Percentiles rank a stretch among this genome's conserved stretches.
phyloP scores from a whole-genome alignment of 2,113 vertebrate species.

The Mungos mungo region DNA sequence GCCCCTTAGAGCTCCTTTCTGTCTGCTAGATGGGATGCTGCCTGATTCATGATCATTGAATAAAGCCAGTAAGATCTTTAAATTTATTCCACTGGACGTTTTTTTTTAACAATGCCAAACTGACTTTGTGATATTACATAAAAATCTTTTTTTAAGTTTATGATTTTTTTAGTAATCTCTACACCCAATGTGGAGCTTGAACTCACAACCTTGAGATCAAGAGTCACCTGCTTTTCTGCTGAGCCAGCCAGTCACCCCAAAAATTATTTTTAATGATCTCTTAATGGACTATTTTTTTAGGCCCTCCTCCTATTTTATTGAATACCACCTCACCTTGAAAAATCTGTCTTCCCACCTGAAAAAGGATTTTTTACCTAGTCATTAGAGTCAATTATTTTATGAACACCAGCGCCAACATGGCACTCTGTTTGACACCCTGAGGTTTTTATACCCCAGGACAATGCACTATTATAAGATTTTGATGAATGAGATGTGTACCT shows the following conservation, averaged over 20 bases:
- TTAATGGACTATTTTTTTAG: background rate
- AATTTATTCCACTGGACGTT: background rate
- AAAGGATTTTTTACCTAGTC: background rate
- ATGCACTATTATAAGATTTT: background rate
- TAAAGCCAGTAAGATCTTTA: background rate
- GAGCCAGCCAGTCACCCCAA: background rate
- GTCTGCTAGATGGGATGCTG: background rate
- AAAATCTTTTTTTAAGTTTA: no score
- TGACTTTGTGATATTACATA: background rate
- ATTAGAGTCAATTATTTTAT: background rate
- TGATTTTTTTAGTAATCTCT: no score
- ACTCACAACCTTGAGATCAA: no score
- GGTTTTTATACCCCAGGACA: background rate
- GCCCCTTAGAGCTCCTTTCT: background rate
- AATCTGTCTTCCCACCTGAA: no score
- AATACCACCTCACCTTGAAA: background rate
- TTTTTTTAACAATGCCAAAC: background rate
- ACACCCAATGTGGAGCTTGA: no score
- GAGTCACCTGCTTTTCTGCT: no score
- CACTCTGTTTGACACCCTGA: background rate
- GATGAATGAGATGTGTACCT: background rate
- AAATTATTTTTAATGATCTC: background rate
- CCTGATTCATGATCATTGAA: background rate
- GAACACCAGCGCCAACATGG: background rate
- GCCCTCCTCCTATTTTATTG: background rate